Conservation (phyloP, 2,797 vertebrate genomes). For the Typhlichthys subterraneus region DNA sequence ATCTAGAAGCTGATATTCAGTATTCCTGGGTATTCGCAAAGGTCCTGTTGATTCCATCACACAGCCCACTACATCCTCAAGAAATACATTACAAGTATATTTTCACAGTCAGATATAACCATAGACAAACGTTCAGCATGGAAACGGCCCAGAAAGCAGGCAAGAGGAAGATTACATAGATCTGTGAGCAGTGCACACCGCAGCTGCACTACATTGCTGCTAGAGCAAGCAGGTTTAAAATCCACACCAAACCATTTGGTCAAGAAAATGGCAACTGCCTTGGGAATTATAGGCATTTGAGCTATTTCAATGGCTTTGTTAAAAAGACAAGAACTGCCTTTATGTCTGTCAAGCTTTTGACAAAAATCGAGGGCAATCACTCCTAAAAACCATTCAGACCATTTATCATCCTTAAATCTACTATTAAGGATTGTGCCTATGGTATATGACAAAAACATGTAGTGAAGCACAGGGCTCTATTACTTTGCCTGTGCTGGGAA, state of each 20-base stretch:
- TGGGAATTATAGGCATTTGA: not conserved
- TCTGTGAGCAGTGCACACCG: conserved; percentile 13
- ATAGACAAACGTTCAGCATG: conserved; percentile 65
- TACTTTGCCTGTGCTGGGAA: not conserved
- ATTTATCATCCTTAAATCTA: too few species aligned
- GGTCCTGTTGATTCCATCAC: conserved; percentile 55
- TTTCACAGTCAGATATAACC: conserved; percentile 56
- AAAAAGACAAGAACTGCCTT: conserved; percentile 16
- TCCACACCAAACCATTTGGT: not conserved
- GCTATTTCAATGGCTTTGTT: not conserved
- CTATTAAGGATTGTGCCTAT: too few species aligned
- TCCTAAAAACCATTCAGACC: conserved; percentile 8
- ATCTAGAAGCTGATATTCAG: conserved; percentile 27
- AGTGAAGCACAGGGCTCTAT: not conserved
- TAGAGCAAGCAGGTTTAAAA: too few species aligned
- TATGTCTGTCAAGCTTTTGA: conserved; percentile 6
- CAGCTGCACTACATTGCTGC: too few species aligned
- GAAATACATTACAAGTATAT: conserved; percentile 42
- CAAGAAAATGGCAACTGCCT: too few species aligned
- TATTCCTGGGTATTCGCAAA: conserved; percentile 29
- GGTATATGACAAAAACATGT: too few species aligned
- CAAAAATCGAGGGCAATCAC: conserved; percentile 10
- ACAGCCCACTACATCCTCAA: conserved; percentile 17
- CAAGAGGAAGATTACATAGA: conserved; percentile 28
- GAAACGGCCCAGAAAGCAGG: conserved; percentile 29